Evolutionary conservation across 2,113 vertebrate species (phyloP).

Genomic region (Erinaceus europaeus): DNA sequence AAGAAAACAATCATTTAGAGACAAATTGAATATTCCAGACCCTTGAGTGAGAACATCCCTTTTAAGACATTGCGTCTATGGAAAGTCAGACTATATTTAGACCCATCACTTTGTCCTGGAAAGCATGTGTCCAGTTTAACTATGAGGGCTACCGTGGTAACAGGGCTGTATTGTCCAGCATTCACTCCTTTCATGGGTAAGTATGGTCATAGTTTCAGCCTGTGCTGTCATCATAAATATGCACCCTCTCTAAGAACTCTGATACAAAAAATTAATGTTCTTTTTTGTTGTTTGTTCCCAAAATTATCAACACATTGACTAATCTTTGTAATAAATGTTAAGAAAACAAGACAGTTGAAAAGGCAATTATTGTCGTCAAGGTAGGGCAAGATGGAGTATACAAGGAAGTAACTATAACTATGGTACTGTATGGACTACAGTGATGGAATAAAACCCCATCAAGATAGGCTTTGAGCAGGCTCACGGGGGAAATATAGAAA

Average conservation of each 20-base stretch:
- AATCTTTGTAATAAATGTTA: not conserved
- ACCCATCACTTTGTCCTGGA: not conserved
- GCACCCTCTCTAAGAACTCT: not conserved
- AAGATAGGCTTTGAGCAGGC: too few relatives aligned
- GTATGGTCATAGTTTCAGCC: not conserved
- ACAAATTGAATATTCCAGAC: not conserved
- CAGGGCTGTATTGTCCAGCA: rapidly evolving
- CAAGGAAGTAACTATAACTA: too few relatives aligned
- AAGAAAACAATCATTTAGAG: not conserved
- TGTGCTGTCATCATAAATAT: not conserved
- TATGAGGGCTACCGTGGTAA: rapidly evolving
- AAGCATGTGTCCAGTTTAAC: not conserved
- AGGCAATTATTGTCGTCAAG: not conserved
- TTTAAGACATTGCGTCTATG: not conserved
- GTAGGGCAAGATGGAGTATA: too few relatives aligned
- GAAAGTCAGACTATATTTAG: not conserved
- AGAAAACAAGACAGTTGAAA: not conserved
- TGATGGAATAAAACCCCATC: too few relatives aligned
- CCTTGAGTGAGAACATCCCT: not conserved
- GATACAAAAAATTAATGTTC: not conserved
- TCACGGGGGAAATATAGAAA: too few relatives aligned
- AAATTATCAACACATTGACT: not conserved
- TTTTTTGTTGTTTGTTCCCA: not conserved
- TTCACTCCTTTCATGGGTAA: not conserved
- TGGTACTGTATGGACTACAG: too few relatives aligned